Base-by-base conservation (phyloP, 2,888 invertebrate species). In the Himalopsyche japonica region DNA sequence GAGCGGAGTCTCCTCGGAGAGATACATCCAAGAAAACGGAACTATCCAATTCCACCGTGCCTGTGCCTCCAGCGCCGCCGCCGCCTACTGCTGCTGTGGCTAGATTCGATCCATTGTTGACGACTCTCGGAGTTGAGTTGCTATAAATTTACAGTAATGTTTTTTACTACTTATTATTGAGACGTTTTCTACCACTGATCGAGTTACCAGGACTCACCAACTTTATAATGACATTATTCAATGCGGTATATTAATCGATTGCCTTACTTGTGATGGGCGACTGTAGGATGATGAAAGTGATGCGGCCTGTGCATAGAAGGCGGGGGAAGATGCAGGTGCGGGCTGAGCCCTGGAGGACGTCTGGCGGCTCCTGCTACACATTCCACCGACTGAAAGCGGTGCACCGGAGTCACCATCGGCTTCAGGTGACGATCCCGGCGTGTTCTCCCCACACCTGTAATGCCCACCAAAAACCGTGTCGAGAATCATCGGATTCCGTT, bases 391-490 rank as follows among this genome's bases (percentile, higher is more conserved):
- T 95, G 94, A 89, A 95, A 94, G 88, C 95, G 93, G 90, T 95
- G 95, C 88, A 95, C 94, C 84, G 95, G 94, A 88, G 95, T 94
- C 89, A 95, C 94, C 94, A 95, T 94, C 89, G 94, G 94, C 91
- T 94, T 94, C 88, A 92, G 91, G 82, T 88, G 86, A 43, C 86
- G 85, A 24, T 86, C 86, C 79, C 85, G 77, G 37, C 86, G 76
- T 20, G 85, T 81, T 90, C 89, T 90, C 90, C 2, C 91, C 90
- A 89, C 92, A 89, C 90, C 93, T 89, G 89, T 92, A 79, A 79
- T 27, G 32, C 32, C 34, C 15, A 43, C 3, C 15, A 15, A 43
- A 43, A 1, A 15, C 15, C 15, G 43, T 15, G 15, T 70, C 10
- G 7, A 10, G 27, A 6, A 37, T 37, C 10, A 6, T 32, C 6